These are phyloP conservation scores for Pemphredon lugubris DNA, from an alignment of 2,888 invertebrate genomes.

Conservation along the genomic window DNA sequence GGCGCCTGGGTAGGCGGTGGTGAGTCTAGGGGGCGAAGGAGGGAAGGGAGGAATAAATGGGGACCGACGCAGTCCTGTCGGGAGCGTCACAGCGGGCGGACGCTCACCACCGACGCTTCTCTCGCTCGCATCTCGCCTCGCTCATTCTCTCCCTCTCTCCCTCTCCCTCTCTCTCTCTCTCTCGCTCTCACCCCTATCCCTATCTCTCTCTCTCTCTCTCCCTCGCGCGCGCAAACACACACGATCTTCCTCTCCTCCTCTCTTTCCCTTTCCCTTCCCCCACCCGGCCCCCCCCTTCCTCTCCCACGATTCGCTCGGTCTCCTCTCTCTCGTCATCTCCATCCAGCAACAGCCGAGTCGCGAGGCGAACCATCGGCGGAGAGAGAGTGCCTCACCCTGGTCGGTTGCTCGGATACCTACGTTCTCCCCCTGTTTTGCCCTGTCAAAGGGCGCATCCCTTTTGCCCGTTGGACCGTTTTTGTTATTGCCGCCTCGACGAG, in stretches of 20 bases:
- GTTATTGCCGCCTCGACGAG: too few relatives aligned
- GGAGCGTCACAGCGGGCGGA: constrained; percentile 79
- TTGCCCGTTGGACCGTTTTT: neutral
- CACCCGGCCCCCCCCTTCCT: constrained; percentile 29
- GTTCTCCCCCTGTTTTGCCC: too few relatives aligned
- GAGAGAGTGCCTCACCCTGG: constrained; percentile 53
- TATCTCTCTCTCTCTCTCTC: constrained; percentile 1
- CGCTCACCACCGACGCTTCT: constrained; percentile 76
- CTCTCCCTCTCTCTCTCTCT: constrained; percentile 4
- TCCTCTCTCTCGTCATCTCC: constrained; percentile 44
- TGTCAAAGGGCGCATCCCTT: constrained; percentile 18
- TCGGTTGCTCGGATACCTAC: constrained; percentile 32
- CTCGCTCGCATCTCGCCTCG: constrained; percentile 65
- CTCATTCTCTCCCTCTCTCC: constrained; percentile 64
- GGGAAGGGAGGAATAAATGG: constrained; percentile 67
- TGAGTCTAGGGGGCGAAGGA: constrained; percentile 24
- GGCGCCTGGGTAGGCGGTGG: constrained; percentile 39
- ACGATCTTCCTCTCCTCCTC: constrained; percentile 63
- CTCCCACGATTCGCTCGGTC: too few relatives aligned
- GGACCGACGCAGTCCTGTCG: constrained; percentile 79
- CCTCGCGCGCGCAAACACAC: constrained; percentile 29
- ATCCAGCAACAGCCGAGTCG: constrained; percentile 46
- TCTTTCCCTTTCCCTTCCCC: constrained; percentile 15
- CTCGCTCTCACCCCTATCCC: constrained; percentile 17
- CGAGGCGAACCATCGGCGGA: constrained; percentile 40